phyloP scores from a whole-genome alignment of 2,797 vertebrate genomes.

The Urosaurus nigricauda region DNA sequence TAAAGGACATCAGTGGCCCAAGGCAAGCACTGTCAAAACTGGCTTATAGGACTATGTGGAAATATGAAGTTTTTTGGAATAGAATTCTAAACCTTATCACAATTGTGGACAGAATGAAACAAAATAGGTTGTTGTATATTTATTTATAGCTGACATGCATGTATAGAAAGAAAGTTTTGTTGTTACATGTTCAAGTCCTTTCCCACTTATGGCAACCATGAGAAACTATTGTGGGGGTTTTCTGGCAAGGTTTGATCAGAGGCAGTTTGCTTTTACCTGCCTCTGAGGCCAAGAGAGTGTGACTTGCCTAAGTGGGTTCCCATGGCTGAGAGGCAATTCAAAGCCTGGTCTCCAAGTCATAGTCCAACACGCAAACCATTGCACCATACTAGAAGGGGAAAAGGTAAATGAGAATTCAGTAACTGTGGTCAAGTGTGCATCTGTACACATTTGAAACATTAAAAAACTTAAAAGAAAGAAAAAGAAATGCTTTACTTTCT shows the following conservation, averaged over 20 bases:
- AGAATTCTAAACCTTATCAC: background rate
- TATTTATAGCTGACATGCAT: background rate
- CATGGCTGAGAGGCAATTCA: no score
- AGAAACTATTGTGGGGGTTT: no score
- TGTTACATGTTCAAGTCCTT: no score
- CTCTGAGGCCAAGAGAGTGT: no score
- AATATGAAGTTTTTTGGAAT: background rate
- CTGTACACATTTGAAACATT: background rate
- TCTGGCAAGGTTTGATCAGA: no score
- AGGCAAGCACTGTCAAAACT: background rate
- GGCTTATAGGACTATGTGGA: background rate
- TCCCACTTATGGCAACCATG: no score
- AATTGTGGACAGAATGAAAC: background rate
- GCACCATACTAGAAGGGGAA: background rate
- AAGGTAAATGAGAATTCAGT: slow-evolving; percentile 1
- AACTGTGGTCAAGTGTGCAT: background rate
- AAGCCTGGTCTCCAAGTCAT: no score
- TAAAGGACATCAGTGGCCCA: background rate
- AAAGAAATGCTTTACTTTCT: background rate
- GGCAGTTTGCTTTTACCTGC: no score
- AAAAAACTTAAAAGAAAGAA: background rate
- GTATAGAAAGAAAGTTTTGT: background rate
- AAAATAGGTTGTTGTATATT: no score
- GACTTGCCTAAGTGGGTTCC: no score
- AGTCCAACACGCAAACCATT: no score